Percentiles rank a stretch among this genome's conserved stretches.
These are phyloP conservation scores for Python bivittatus DNA, from an alignment of 2,113 vertebrate genomes.

Conservation along the genomic window DNA sequence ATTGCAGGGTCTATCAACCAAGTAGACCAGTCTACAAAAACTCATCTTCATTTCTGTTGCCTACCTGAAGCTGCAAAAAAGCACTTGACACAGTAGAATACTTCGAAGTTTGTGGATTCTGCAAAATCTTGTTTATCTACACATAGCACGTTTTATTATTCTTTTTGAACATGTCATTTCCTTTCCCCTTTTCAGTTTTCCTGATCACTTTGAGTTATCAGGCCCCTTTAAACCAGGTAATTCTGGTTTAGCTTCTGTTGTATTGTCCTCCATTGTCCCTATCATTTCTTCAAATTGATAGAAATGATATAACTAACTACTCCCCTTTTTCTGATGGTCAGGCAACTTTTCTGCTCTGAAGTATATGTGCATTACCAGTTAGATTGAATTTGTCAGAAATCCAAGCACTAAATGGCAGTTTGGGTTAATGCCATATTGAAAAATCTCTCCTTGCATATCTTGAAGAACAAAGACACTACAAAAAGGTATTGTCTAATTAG, in stretches of 20 bases:
- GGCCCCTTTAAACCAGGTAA: not conserved
- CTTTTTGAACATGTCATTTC: not conserved
- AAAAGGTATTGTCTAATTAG: not conserved
- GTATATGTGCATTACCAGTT: not conserved
- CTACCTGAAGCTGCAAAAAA: not conserved
- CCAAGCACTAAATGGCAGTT: conserved; percentile 13
- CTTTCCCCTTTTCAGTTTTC: not conserved
- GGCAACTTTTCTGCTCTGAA: not conserved
- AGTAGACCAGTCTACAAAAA: not conserved
- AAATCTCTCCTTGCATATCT: not conserved
- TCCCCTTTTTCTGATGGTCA: not conserved
- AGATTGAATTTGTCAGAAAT: conserved; percentile 7
- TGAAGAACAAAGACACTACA: not conserved
- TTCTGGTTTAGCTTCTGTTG: not conserved
- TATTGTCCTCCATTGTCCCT: not conserved
- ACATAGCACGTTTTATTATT: not conserved
- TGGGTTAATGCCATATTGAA: conserved; percentile 1
- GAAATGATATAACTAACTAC: not conserved
- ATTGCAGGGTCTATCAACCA: not conserved
- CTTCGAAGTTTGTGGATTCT: not conserved
- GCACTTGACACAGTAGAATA: not conserved
- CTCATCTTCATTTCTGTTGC: not conserved
- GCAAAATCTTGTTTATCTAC: not conserved
- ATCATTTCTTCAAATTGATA: not conserved
- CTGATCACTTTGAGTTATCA: not conserved